These are phyloP conservation scores for Chlorocebus sabaeus DNA, from an alignment of 2,113 vertebrate genomes.

Conservation along the genomic window DNA sequence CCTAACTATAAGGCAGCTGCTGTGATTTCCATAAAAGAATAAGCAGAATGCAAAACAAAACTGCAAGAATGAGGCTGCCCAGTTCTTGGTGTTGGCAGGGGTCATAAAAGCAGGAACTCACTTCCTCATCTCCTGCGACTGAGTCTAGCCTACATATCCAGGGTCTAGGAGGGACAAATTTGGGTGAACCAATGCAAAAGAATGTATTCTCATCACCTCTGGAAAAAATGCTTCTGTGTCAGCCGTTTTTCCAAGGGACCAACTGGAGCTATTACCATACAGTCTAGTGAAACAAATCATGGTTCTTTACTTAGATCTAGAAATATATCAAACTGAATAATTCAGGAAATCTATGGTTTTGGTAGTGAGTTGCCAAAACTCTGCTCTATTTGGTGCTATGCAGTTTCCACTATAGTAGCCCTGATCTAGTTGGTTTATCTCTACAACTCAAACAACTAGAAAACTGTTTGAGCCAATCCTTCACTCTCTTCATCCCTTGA, in stretches of 20 bases:
- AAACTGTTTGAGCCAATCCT: neutral
- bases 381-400: neutral
- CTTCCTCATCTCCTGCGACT: conserved; percentile 18
- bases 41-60: conserved; percentile 34
- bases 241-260: neutral
- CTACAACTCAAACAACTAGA: neutral
- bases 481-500: neutral
- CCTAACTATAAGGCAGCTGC: neutral
- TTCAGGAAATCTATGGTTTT: neutral
- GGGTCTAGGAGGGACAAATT: neutral
- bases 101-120: neutral
- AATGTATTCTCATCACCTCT: neutral
- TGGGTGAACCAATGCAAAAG: neutral
- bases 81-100: neutral
- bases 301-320: neutral
- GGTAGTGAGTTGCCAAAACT: neutral
- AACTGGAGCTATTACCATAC: neutral
- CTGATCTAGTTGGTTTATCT: neutral
- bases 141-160: neutral
- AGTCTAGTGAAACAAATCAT: neutral
- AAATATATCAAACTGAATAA: conserved; percentile 6
- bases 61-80: neutral
- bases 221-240: neutral
- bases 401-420: neutral
- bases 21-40: conserved; percentile 20